Base-by-base conservation (phyloP, 1,140 invertebrate species). In the Lepidurus packardi region DNA sequence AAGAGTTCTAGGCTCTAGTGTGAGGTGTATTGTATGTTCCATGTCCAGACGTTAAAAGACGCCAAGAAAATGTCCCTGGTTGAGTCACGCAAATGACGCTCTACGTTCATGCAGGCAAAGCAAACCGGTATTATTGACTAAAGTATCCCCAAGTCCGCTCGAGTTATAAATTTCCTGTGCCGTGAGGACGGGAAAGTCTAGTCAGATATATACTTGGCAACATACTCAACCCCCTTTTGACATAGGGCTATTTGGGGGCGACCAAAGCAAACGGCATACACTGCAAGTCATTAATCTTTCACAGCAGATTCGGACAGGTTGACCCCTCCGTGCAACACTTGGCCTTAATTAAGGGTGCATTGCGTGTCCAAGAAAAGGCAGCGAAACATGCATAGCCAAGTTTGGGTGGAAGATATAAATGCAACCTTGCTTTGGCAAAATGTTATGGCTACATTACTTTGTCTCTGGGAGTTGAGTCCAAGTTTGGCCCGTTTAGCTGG, bases 311-410 rank as follows among this genome's bases (percentile, higher is more conserved):
- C 53, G 53, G 53, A 65, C 53, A 65, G 53, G 53, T 65, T 65
- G 53, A 65, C 53, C 53, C 53, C 53, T 65, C 53, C 13, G 13
- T 65, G 53, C 53, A 65, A 65, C 53, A 65, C 53, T 65, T 65
- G 16, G 53, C 53, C 53, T 65, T 65, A 65, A 65, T 65, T 65
- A 65, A 65, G 53, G 53, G 53, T 65, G 53, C 53, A 65, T 65
- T 65, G 53, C 53, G 53, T 65, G 53, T n/a, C 53, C 7, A 65
- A 65, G 53, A 65, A 65, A 65, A 65, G 53, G 53, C 53, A 65
- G 21, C 53, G 53, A 21, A 21, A 65, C 53, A 65, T 65, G 53
- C 53, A 65, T 65, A 65, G 34, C 53, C 53, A 65, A 65, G 53
- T 65, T 34, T 21, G 13, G n/a, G 21, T 25, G 21, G 53, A 65